Base-by-base conservation (phyloP, 2,113 vertebrate genomes). In the Pterophyllum scalare region DNA sequence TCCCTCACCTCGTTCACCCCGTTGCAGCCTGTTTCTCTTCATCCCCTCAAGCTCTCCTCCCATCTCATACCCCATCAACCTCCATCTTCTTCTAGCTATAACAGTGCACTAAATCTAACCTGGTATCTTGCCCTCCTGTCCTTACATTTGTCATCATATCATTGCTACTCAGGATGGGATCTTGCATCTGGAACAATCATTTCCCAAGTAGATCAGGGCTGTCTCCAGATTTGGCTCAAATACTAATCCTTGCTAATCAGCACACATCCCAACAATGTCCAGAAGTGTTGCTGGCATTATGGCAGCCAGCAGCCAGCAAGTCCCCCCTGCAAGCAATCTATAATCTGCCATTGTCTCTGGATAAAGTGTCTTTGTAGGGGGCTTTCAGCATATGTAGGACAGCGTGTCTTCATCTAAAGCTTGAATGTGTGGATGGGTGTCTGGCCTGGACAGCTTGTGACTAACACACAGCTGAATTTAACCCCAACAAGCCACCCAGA, bases 201-300 rank as follows among this genome's bases (percentile, higher is more conserved):
- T 92, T 90, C 79, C 61, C 54, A 80, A 33, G 31, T 81, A 87
- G 88, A 84, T 92, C 82, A 88, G 54, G 28, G 79, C 81, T 65
- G 70, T 62, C 56, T 89, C 88, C 60, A 82, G 80, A 83, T 90
- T 89, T 89, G 86, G 89, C 87, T 89, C 78, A 62, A 79, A 82
- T 57, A 60, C 78, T 95, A 93, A 95, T 94, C 94, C 91, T 77
- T 74, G 83, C 90, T 94, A 95, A 95, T 94, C 75, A 90, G 75
- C 75, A 77, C 84, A 91, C 90, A 88, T 95, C 82, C 87, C 89
- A 80, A 20, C 77, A 79, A 88, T 81, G 91, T 52, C 40, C 83
- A 61, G 58, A 88, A 74, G 81, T 26, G 60, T 56, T 74, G 56
- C 60, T 17, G 79, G 81, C 58, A 90, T 90, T 33, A 75, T 84